Evolutionary conservation across 2,797 vertebrate genomes (phyloP).

Genomic region (Mico argentatus): DNA sequence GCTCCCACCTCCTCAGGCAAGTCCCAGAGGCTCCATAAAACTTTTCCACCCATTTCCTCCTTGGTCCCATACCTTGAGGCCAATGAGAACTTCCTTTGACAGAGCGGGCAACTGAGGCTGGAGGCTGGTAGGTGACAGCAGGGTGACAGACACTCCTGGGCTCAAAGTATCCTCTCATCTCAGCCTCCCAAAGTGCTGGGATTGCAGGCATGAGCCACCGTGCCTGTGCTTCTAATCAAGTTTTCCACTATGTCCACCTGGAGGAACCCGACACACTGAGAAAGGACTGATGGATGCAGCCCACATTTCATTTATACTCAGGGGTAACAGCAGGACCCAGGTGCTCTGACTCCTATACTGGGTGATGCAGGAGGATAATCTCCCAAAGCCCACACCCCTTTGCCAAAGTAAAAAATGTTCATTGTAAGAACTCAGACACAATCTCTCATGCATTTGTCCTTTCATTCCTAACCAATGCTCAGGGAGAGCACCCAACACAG

Average conservation of each 20-base stretch:
- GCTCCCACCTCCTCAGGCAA: neutral
- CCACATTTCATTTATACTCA: neutral
- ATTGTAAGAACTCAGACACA: neutral
- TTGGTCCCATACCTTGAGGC: neutral
- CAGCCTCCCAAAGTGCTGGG: neutral
- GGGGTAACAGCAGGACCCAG: neutral
- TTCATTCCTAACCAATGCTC: too few species aligned
- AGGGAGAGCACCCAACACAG: neutral
- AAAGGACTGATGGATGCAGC: neutral
- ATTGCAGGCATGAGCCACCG: neutral
- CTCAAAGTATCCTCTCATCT: neutral
- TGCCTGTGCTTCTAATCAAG: neutral
- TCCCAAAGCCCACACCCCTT: neutral
- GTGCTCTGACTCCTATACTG: neutral
- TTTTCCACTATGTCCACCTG: neutral
- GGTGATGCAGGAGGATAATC: neutral
- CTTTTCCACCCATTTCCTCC: neutral
- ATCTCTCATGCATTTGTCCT: neutral
- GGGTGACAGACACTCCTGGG: neutral
- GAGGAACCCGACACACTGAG: neutral
- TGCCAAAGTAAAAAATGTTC: too few species aligned
- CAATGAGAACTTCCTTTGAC: neutral
- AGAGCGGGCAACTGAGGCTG: neutral
- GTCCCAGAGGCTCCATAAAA: neutral
- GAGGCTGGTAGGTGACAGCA: neutral